Percentiles rank a stretch among this genome's conserved stretches.
phyloP scores from a whole-genome alignment of 1,140 invertebrate genomes.

The Euura lappo region DNA sequence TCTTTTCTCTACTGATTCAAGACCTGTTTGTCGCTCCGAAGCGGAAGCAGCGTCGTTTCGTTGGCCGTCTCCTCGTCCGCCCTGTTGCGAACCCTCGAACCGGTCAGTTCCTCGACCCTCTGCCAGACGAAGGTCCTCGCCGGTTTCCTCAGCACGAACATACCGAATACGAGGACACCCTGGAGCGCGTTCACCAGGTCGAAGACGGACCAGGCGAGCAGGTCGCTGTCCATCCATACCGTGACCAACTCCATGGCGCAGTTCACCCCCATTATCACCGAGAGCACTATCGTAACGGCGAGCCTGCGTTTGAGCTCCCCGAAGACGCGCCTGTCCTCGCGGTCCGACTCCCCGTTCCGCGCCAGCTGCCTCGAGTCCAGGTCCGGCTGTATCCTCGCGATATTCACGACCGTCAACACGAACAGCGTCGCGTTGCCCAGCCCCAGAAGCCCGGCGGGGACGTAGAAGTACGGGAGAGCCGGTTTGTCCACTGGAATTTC shows the following conservation, averaged over 20 bases:
- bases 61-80: constrained; percentile 41
- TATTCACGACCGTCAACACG: constrained; percentile 56
- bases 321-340: constrained; percentile 43
- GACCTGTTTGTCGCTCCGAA: constrained; percentile 34
- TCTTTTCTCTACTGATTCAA: no score
- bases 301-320: constrained; percentile 47
- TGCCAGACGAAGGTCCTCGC: constrained; percentile 52
- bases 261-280: constrained; percentile 64
- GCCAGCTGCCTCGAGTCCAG: constrained; percentile 47
- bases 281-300: constrained; percentile 58
- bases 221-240: constrained; percentile 52
- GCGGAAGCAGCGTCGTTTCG: constrained; percentile 42
- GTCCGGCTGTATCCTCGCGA: constrained; percentile 47
- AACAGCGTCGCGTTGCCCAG: constrained; percentile 63
- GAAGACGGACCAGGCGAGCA: constrained; percentile 58
- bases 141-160: constrained; percentile 62
- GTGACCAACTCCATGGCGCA: constrained; percentile 65
- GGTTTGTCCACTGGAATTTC: constrained; percentile 60
- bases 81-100: constrained; percentile 30
- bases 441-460: constrained; percentile 65
- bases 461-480: constrained; percentile 69
- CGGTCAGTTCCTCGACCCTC: constrained; percentile 45
- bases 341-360: constrained; percentile 48
- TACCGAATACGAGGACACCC: constrained; percentile 59
- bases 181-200: constrained; percentile 62